Base-by-base conservation (phyloP, 2,888 invertebrate species). In the Mactromeris polynyma region DNA sequence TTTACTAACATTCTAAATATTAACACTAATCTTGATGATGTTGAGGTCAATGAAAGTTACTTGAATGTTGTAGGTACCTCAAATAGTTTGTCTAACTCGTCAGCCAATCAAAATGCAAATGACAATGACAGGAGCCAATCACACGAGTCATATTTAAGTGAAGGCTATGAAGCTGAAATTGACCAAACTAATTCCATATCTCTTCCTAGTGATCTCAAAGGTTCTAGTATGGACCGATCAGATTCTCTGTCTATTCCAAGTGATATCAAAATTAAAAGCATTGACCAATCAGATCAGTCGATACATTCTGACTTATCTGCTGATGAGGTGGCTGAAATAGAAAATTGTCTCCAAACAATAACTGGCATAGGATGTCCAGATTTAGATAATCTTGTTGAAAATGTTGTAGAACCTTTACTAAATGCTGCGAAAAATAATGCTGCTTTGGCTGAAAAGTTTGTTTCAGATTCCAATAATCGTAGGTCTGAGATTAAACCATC, bases 61-160 rank as follows among this genome's bases (percentile, higher is more conserved):
- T 80, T 93, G 89, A 90, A 89, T 91, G 89, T 90, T 90, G 91
- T 91, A 91, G 93, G 92, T 89, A 91, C 93, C 90, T 89, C 92
- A 89, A 89, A 90, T 90, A 90, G 84, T 89, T 90, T 93, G 94
- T 94, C 96, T 88, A 87, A 86, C 83, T 88, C 92, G 94, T 95
- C 96, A 95, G 95, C 96, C 95, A 96, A 95, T 96, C 96, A 96
- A 95, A 96, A 95, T 96, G 95, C 95, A 94, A 94, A 95, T 96
- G 96, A 96, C 95, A 95, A 94, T 95, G 96, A 95, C 94, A 94
- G 94, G 87, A 93, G 89, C 89, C 90, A 87, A 81, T 93, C 94
- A 81, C 88, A 86, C 77, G 90, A 88, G 85, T 92, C 92, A 73
- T 77, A 87, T 80, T 46, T 77, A 58, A 84, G 84, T 85, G 90